phyloP scores from a whole-genome alignment of 2,797 vertebrate species.

The Eulemur mongoz region DNA sequence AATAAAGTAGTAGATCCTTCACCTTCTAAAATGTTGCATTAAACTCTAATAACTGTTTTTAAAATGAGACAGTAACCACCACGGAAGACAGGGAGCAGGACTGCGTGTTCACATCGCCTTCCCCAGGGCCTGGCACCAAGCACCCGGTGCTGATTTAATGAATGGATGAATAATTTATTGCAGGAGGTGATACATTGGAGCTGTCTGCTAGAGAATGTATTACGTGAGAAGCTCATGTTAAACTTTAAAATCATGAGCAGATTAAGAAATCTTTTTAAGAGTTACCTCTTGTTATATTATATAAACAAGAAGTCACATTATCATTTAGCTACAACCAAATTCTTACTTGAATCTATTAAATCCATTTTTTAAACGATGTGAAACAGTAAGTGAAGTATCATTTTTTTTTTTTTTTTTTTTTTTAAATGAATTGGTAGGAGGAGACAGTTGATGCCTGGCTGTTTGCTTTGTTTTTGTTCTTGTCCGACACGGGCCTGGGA shows the following conservation, averaged over 20 bases:
- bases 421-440: background rate
- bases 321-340: background rate
- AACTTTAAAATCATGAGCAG: constrained; percentile 47
- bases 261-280: constrained; percentile 34
- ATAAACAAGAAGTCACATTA: background rate
- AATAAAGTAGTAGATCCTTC: background rate
- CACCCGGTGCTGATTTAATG: background rate
- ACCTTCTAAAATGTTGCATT: background rate
- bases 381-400: background rate
- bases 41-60: constrained; percentile 6
- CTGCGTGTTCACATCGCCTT: background rate
- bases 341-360: background rate
- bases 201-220: background rate
- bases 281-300: constrained; percentile 29
- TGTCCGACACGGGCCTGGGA: background rate
- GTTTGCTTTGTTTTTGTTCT: background rate
- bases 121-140: background rate
- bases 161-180: background rate
- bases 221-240: background rate
- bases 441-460: background rate
- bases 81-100: background rate
- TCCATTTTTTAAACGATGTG: background rate
- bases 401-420: background rate
- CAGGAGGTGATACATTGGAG: background rate
- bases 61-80: background rate